These are phyloP conservation scores for Otolemur garnettii DNA, from an alignment of 2,113 vertebrate genomes.

Conservation along the genomic window DNA sequence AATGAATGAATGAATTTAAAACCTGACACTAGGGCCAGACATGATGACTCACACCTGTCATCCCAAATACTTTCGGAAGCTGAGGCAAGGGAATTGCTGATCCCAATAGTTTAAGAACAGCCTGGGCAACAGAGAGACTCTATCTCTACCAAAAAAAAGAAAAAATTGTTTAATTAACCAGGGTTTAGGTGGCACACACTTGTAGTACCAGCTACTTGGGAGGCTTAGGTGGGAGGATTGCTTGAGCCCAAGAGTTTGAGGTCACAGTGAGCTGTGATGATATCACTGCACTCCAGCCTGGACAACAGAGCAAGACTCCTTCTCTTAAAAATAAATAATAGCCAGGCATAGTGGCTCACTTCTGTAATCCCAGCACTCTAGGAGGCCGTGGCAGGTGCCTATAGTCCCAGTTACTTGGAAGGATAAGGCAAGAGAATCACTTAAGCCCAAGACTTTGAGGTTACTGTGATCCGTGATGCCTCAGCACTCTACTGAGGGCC, in stretches of 20 bases:
- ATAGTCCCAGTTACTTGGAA: too few relatives aligned
- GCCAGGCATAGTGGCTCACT: too few relatives aligned
- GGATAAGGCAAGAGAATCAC: too few relatives aligned
- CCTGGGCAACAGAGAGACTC: not conserved
- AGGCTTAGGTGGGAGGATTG: not conserved
- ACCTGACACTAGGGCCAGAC: too few relatives aligned
- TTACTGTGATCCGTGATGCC: too few relatives aligned
- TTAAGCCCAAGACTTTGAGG: too few relatives aligned
- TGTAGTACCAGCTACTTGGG: not conserved
- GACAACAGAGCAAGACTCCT: not conserved
- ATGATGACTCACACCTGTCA: not conserved
- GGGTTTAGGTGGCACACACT: not conserved
- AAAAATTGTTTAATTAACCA: not conserved
- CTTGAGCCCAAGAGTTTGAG: not conserved
- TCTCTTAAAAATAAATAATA: not conserved
- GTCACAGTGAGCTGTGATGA: not conserved
- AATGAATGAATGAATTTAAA: too few relatives aligned
- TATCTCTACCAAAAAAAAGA: not conserved
- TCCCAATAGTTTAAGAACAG: not conserved
- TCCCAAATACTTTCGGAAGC: not conserved
- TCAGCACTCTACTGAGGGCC: too few relatives aligned
- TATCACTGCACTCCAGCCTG: not conserved
- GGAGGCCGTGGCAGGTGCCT: too few relatives aligned
- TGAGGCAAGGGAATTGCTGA: not conserved
- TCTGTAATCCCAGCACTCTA: too few relatives aligned